Percentiles rank a stretch among this genome's conserved stretches.
Conservation (phyloP, 2,888 invertebrate species). For the Aleiodes leptofemur region DNA sequence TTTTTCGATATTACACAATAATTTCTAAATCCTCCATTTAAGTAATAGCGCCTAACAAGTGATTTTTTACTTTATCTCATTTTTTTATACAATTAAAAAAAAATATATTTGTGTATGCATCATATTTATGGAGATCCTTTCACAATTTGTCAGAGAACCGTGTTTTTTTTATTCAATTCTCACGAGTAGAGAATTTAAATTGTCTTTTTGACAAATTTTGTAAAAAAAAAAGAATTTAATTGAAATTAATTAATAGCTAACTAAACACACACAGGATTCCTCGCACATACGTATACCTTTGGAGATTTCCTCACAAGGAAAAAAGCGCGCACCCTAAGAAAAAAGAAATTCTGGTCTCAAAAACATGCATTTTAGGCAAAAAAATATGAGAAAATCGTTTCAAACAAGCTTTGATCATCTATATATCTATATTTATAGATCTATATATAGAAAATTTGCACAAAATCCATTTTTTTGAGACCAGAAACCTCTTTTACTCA, state of each 20-base stretch:
- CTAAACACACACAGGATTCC: neutral
- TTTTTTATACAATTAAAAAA: neutral
- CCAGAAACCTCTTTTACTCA: too few relatives aligned
- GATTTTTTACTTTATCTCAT: neutral
- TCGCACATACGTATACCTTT: constrained; percentile 43
- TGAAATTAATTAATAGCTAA: constrained; percentile 21
- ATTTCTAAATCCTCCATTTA: constrained; percentile 2
- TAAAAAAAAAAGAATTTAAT: neutral
- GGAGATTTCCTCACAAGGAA: constrained; percentile 7
- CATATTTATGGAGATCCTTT: constrained; percentile 31
- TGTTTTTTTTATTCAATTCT: neutral
- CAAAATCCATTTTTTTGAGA: too few relatives aligned
- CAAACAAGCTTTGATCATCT: too few relatives aligned
- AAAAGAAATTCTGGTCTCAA: too few relatives aligned
- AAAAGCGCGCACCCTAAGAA: too few relatives aligned
- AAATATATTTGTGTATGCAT: neutral
- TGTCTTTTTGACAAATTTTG: neutral
- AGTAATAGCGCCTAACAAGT: constrained; percentile 26
- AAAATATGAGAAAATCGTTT: too few relatives aligned
- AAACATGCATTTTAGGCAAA: too few relatives aligned
- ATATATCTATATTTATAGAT: too few relatives aligned
- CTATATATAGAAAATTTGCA: too few relatives aligned
- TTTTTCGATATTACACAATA: neutral
- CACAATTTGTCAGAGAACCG: constrained; percentile 22
- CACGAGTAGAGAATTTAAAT: constrained; percentile 10